These are phyloP conservation scores for Rattus norvegicus DNA, from an alignment of 2,113 vertebrate species.

Conservation along the genomic window DNA sequence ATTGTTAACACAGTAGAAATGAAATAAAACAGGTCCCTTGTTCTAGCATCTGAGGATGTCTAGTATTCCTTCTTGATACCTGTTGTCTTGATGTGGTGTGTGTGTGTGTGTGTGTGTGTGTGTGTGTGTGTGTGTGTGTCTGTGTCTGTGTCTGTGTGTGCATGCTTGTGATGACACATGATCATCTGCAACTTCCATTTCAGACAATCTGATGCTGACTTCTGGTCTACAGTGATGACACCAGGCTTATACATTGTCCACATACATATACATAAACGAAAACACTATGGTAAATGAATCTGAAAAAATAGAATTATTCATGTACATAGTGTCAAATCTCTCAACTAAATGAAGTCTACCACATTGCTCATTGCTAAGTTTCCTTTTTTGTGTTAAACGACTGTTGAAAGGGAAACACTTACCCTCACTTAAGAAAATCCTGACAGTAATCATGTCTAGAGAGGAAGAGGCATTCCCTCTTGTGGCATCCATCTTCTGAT, in stretches of 20 bases:
- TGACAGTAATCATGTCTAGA: too few relatives aligned
- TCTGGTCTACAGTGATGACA: neutral
- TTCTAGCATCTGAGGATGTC: neutral
- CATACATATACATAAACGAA: neutral
- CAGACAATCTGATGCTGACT: neutral
- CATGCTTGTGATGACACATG: too few relatives aligned
- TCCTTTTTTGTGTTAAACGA: neutral
- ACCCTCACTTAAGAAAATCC: neutral
- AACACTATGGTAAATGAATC: neutral
- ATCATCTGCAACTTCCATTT: neutral
- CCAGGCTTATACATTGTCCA: neutral
- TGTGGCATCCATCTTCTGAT: too few relatives aligned
- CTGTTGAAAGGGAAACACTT: neutral
- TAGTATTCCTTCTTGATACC: neutral
- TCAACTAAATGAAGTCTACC: neutral
- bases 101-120: neutral
- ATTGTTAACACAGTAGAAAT: neutral
- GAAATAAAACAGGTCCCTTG: neutral
- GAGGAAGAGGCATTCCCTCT: rapidly evolving
- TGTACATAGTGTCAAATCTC: neutral
- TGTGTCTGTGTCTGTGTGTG: neutral
- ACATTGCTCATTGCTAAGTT: neutral
- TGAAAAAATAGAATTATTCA: neutral
- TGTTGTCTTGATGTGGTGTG: neutral
- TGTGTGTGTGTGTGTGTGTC: neutral